phyloP scores from a whole-genome alignment of 2,113 vertebrate species.

The Scophthalmus maximus region DNA sequence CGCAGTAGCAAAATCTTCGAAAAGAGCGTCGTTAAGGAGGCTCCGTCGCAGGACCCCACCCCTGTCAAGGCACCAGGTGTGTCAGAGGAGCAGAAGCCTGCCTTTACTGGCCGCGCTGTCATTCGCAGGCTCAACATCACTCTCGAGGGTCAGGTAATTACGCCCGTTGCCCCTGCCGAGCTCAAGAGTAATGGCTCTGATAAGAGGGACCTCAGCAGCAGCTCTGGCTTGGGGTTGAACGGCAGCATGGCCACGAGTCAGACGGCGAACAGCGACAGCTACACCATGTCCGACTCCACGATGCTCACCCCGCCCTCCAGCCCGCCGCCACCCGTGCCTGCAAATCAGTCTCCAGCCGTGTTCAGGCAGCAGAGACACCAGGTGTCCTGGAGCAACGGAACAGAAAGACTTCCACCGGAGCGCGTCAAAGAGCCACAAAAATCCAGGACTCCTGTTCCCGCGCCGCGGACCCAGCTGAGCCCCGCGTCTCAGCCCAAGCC shows the following conservation, averaged over 20 bases:
- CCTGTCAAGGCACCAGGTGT: constrained; percentile 71
- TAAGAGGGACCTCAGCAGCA: constrained; percentile 88
- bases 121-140: constrained; percentile 87
- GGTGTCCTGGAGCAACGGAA: constrained; percentile 82
- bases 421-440: constrained; percentile 62
- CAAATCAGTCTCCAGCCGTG: constrained; percentile 91
- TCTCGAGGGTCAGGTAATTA: constrained; percentile 85
- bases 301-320: constrained; percentile 98
- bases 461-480: constrained; percentile 67
- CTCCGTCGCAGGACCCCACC: constrained; percentile 50
- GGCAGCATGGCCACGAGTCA: constrained; percentile 89
- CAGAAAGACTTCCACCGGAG: constrained; percentile 40
- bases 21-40: constrained; percentile 39
- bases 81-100: constrained; percentile 80
- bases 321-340: constrained; percentile 92
- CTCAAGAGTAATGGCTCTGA: constrained; percentile 81
- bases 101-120: constrained; percentile 76
- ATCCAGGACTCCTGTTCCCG: constrained; percentile 60
- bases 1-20: constrained; percentile 83
- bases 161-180: constrained; percentile 86
- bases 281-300: constrained; percentile 91
- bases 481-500: constrained; percentile 61
- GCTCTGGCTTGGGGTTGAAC: constrained; percentile 92
- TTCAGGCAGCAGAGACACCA: constrained; percentile 83
- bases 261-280: constrained; percentile 88